Base-by-base conservation (phyloP, 2,797 vertebrate genomes). In the Paratrypauchen microcephalus region DNA sequence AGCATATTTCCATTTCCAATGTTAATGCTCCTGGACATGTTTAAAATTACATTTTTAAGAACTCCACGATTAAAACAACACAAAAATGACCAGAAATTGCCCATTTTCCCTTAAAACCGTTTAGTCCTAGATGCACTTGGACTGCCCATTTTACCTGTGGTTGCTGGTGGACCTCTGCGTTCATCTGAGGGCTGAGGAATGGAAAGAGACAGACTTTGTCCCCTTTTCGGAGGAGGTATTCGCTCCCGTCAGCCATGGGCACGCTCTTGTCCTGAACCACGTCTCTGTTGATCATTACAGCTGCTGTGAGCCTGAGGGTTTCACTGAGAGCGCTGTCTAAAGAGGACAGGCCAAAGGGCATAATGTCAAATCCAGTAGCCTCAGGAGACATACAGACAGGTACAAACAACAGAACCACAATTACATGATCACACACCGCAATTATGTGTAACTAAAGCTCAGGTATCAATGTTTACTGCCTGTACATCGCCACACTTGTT, bases 111-210 rank as follows among this genome's bases (percentile, higher is more conserved):
- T 5, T 13, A 41, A 41, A 41, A 41, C 0, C 3, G 13, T 15
- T 45, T 3, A 45, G 41, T 12, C 19, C 52, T 7, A 54, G n/a
- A 7, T 21, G 50, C 7, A 11, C 21, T 54, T 3, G n/a, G 23
- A 12, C n/a, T 9, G 41, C 3, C 19, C 50, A 15, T 15, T 26
- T 60, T 90, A 97, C 96, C 95, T 97, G 92, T 47, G 95, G 95
- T 16, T 96, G 89, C 26, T 87, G 77, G 76, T 97, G 94, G 86
- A 98, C 94, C 69, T 94, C 83, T 0, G 94, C 93, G 73, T 97
- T 95, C 93, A 90, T 96, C 66, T 97, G 95, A 21, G 96, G 96
- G 83, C 95, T 96, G 74, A 97, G 83, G 73, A 94, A 94, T 16
- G 96, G 96, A 72, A 98, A 96, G 62, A 97, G 86, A 72, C 93